Evolutionary conservation across 2,797 vertebrate genomes (phyloP).

Genomic region (Microcaecilia unicolor): DNA sequence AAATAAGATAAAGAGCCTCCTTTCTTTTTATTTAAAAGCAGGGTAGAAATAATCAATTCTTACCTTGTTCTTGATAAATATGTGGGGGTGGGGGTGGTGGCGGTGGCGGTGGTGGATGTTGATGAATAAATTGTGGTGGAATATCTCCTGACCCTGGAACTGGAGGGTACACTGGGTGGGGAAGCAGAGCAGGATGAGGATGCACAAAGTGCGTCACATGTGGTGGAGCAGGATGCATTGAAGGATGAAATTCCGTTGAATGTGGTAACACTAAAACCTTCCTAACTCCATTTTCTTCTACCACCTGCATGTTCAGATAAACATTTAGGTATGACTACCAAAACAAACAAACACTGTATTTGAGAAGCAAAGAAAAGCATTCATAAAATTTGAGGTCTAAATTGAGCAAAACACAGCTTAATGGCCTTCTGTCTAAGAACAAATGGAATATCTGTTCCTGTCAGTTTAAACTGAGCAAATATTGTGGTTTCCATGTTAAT

Average conservation of each 20-base stretch:
- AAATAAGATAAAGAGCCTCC: no score
- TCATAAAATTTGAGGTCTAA: no score
- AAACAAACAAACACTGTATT: no score
- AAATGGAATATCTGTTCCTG: no score
- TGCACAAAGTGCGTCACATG: constrained; percentile 51
- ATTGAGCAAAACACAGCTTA: no score
- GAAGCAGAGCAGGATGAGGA: constrained; percentile 42
- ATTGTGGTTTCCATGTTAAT: no score
- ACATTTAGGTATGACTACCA: constrained; percentile 10
- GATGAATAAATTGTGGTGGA: constrained; percentile 51
- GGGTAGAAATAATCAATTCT: background rate
- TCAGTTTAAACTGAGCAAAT: no score
- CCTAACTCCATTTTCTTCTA: constrained; percentile 68
- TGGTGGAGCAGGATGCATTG: constrained; percentile 46
- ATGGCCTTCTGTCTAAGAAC: no score
- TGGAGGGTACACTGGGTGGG: constrained; percentile 45
- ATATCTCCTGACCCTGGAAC: constrained; percentile 46
- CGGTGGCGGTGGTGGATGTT: constrained; percentile 32
- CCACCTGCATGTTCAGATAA: constrained; percentile 40
- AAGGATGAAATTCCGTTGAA: constrained; percentile 53
- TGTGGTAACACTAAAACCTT: constrained; percentile 66
- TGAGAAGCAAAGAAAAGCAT: background rate
- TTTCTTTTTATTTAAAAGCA: background rate
- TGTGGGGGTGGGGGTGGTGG: constrained; percentile 28
- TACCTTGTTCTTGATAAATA: constrained; percentile 61